A percentile compares a stretch with the other conserved stretches of the same genome.
Conservation (phyloP, 2,113 vertebrate species). For the Candoia aspera region DNA sequence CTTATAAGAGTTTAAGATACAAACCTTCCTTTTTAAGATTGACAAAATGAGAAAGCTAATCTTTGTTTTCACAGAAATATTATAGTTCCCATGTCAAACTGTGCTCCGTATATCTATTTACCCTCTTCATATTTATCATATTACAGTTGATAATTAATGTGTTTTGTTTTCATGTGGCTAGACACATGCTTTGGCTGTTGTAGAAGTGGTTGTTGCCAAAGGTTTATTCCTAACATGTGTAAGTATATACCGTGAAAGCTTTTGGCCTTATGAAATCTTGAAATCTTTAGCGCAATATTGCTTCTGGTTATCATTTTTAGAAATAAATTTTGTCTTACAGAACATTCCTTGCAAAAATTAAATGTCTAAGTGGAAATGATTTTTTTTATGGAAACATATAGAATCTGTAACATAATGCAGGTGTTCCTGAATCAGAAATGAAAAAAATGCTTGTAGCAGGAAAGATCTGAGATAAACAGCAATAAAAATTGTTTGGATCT, state of each 20-base stretch:
- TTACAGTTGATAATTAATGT: not conserved
- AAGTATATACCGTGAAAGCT: constrained; percentile 19
- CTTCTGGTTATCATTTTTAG: constrained; percentile 14
- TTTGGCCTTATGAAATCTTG: constrained; percentile 26
- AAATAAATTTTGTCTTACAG: not conserved
- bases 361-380: constrained; percentile 6
- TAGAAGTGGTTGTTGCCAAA: not conserved
- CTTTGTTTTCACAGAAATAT: not conserved
- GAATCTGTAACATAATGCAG: not conserved
- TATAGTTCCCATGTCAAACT: not conserved
- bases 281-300: constrained; percentile 1
- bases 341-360: not conserved
- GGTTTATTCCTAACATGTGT: constrained; percentile 14
- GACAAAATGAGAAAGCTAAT: not conserved
- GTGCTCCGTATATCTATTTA: not conserved
- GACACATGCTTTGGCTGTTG: not conserved
- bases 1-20: not conserved
- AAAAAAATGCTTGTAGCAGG: not conserved
- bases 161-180: not conserved
- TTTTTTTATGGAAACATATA: not conserved
- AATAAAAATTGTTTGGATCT: not conserved
- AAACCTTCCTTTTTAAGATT: not conserved
- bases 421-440: not conserved
- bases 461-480: not conserved
- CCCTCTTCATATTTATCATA: not conserved